These are phyloP conservation scores for Heteromurus nitidus DNA, from an alignment of 2,888 invertebrate species.

Conservation along the genomic window DNA sequence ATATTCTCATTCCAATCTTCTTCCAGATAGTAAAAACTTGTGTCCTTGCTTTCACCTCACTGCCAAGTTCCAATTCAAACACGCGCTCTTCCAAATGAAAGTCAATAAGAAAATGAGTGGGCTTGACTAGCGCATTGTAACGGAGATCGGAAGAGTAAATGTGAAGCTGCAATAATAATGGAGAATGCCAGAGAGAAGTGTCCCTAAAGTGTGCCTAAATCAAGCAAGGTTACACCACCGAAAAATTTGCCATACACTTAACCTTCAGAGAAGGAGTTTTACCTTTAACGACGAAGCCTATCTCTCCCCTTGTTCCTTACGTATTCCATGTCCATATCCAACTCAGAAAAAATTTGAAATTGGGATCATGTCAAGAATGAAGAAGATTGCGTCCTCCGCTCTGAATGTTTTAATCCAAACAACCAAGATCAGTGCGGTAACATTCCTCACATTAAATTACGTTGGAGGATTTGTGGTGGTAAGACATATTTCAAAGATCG, in stretches of 20 bases:
- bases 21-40: not conserved
- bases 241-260: not conserved
- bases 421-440: constrained; percentile 57
- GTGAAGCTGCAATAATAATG: too few species aligned
- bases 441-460: constrained; percentile 65
- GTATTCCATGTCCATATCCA: too few species aligned
- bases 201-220: not conserved
- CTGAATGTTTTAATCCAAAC: constrained; percentile 34
- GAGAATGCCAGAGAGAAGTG: too few species aligned
- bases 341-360: constrained; percentile 7
- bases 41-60: not conserved
- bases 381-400: constrained; percentile 29
- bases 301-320: not conserved
- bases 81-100: not conserved
- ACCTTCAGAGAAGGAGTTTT: not conserved
- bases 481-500: constrained; percentile 21
- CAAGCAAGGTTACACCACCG: not conserved
- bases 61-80: not conserved
- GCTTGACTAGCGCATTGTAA: not conserved
- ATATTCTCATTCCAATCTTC: constrained; percentile 8
- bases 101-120: not conserved
- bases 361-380: constrained; percentile 7
- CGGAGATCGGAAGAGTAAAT: too few species aligned
- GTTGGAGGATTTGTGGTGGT: constrained; percentile 71
- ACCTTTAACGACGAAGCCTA: not conserved